Base-by-base conservation (phyloP, 2,113 vertebrate genomes). In the Nyctereutes procyonoides region DNA sequence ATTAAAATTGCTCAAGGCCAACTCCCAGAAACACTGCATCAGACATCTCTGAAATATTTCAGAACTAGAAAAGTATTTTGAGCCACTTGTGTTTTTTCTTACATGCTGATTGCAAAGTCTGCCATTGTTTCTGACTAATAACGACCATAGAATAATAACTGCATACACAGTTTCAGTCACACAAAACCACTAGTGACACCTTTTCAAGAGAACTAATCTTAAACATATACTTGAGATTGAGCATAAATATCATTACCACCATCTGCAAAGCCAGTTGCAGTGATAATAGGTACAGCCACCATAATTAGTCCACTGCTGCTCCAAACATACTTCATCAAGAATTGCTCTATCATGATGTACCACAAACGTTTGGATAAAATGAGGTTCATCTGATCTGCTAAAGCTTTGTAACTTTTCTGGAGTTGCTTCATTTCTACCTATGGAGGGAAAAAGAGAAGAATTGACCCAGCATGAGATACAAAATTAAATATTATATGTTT, bases 301-400 rank as follows among this genome's bases (percentile, higher is more conserved):
- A 99, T 99, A 96, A 99, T 99, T 56, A 99, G 99, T 12, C 99
- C 99, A 93, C 99, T 98, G 98, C 99, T 97, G 96, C 99, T 99
- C 99, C 99, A 99, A 96, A 99, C 99, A 24, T 99, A 99, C 98
- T 99, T 99, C 99, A 99, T 99, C 97, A 99, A 99, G 98, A 99
- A 99, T 98, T 99, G 99, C 95, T 99, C 99, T 93, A 99, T 98
- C 99, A 99, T 99, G 98, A 99, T 99, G 98, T 99, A 99, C 99
- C 99, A 99, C 17, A 99, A 99, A 16, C 99, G 99, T 97, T 99
- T 99, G 95, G 99, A 99, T 92, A 99, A 98, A 98, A 99, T 99
- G 92, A 99, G 99, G 98, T 99, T 99, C 99, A 99, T 99, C 97
- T 99, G 99, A 60, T 99, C 99, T 1, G 99, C 99, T 98, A 99